These are phyloP conservation scores for Ovis canadensis DNA, from an alignment of 2,113 vertebrate species.

Conservation along the genomic window DNA sequence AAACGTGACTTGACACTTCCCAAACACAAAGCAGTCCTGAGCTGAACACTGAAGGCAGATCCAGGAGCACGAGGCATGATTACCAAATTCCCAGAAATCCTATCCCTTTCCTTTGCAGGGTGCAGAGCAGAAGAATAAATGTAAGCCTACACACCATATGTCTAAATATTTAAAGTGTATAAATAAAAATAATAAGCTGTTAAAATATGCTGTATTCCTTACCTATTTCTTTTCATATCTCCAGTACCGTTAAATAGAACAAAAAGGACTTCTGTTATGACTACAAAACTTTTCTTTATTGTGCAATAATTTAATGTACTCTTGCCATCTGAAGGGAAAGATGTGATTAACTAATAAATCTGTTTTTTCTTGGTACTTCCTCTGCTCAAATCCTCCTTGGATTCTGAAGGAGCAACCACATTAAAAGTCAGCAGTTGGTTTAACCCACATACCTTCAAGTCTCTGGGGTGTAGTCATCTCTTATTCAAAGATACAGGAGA, in stretches of 20 bases:
- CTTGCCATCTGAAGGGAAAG: not conserved
- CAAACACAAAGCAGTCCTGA: not conserved
- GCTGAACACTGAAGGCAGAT: not conserved
- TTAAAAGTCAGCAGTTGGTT: not conserved
- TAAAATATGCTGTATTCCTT: not conserved
- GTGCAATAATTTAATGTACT: not conserved
- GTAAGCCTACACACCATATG: no score
- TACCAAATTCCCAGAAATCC: not conserved
- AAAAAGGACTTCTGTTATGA: not conserved
- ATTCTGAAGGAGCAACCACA: not conserved
- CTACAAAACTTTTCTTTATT: not conserved
- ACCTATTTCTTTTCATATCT: not conserved
- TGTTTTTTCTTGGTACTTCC: not conserved
- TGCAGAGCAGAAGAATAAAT: not conserved
- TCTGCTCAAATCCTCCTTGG: not conserved
- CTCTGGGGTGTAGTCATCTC: not conserved
- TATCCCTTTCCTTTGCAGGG: no score
- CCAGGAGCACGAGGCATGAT: not conserved
- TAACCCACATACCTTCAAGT: not conserved
- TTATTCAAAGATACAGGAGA: not conserved
- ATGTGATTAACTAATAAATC: not conserved
- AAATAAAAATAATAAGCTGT: not conserved
- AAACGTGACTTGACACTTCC: not conserved
- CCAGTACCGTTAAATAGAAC: not conserved
- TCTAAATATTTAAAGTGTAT: not conserved